Evolutionary conservation across 2,797 vertebrate species (phyloP), one percentile per base, ranked within the genome.

Genomic region (Atherinosoma microstoma): DNA sequence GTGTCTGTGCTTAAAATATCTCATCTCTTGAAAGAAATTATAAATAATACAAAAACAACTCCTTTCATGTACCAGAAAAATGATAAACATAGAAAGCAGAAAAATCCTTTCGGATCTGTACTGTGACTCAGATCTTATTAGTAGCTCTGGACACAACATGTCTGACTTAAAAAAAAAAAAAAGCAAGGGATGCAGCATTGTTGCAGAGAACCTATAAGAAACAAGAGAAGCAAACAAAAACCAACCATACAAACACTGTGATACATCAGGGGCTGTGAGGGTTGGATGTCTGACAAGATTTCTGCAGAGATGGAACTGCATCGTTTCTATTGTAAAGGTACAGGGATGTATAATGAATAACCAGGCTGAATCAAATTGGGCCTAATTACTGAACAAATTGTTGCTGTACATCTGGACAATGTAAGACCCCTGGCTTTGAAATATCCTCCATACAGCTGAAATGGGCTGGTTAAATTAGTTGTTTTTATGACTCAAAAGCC

Each of bases 401-500:
- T 4, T 49, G 8, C 20, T 11, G 47, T n/a, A 49, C 47, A 49
- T 49, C 20, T 49, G 45, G 20, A 49, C n/a, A n/a, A n/a, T 22
- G n/a, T 22, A 10, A 49, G 47, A 49, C 9, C n/a, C 20, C 18
- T 5, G 42, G 16, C 24, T 49, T 47, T 47, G 30, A 30, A 16
- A 18, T 24, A n/a, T 0, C 20, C 65, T 64, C 54, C 66, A 59
- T 0, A 10, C n/a, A 0, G 35, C 73, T 34, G 34, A 62, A 24
- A 10, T 22, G 51, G 40, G 16, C 47, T 15, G 40, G 36, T 65
- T 7, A 4, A 22, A 61, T 70, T 11, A 77, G 79, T 75, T 40
- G 30, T 73, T 66, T 5, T 73, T 67, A 64, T 75, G 30, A 61
- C 67, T 62, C 79, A 69, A 61, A 71, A 45, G 69, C n/a, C 42